phyloP scores from a whole-genome alignment of 2,113 vertebrate genomes.

The Charina bottae region DNA sequence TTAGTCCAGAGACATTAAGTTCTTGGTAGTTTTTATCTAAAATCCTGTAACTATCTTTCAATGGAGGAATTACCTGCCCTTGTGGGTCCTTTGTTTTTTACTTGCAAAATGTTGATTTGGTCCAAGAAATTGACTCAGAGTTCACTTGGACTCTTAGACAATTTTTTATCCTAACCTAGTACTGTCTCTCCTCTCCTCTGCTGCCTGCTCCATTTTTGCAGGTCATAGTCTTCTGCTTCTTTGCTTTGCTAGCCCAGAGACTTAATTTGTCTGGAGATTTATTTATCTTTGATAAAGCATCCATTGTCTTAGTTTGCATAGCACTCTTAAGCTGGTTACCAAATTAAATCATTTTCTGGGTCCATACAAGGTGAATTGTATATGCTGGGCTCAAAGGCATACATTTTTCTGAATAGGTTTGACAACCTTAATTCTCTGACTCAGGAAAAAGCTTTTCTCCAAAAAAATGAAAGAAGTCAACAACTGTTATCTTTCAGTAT shows the following conservation, averaged over 20 bases:
- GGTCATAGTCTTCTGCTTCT: not conserved
- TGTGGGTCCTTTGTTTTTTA: not conserved
- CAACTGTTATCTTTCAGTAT: not conserved
- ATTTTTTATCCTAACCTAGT: not conserved
- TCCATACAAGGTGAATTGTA: not conserved
- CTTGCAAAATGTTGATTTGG: not conserved
- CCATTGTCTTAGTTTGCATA: not conserved
- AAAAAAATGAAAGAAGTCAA: not conserved
- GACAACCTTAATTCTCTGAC: not conserved
- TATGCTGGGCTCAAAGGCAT: not conserved
- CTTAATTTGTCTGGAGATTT: not conserved
- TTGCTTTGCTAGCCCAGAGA: not conserved
- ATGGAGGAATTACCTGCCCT: not conserved
- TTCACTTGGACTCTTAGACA: not conserved
- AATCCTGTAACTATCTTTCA: not conserved
- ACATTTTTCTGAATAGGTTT: not conserved
- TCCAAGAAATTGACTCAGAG: not conserved
- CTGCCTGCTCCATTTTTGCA: not conserved
- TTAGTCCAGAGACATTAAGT: not conserved
- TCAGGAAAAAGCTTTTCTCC: not conserved
- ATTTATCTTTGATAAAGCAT: not conserved
- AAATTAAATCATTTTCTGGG: not conserved
- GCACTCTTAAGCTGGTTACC: not conserved
- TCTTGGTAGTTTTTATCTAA: not conserved
- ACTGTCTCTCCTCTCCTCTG: not conserved